Conservation (phyloP, 2,113 vertebrate genomes). For the Pelodiscus sinensis region DNA sequence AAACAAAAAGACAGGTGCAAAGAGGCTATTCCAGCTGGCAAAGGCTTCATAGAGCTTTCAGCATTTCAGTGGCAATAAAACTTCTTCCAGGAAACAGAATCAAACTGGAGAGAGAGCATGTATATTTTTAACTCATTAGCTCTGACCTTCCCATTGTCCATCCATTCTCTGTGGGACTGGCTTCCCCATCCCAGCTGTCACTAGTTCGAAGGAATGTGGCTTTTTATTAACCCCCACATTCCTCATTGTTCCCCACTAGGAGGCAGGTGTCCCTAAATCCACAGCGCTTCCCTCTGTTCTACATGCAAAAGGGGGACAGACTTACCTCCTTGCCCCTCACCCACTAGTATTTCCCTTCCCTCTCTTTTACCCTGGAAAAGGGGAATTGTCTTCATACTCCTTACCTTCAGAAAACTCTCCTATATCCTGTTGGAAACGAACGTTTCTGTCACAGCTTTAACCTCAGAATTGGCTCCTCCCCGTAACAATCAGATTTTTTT, state of each 20-base stretch:
- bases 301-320: not conserved
- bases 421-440: not conserved
- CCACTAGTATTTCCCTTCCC: not conserved
- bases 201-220: not conserved
- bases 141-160: not conserved
- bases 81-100: conserved; percentile 73
- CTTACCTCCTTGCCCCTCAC: not conserved
- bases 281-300: not conserved
- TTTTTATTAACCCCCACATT: not conserved
- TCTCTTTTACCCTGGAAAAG: not conserved
- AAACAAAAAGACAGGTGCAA: conserved; percentile 91
- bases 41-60: conserved; percentile 74
- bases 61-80: conserved; percentile 81
- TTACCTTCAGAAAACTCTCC: not conserved
- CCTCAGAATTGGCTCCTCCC: not conserved
- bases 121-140: conserved; percentile 2
- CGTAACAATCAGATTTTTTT: not conserved
- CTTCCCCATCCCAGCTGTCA: not conserved
- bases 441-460: not conserved
- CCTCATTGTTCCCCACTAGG: not conserved
- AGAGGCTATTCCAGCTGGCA: conserved; percentile 79
- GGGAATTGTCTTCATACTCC: not conserved
- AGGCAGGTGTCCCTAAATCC: not conserved
- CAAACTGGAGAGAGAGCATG: not conserved
- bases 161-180: not conserved